Base-by-base conservation (phyloP, 1,140 invertebrate genomes). In the Augochlora pura region DNA sequence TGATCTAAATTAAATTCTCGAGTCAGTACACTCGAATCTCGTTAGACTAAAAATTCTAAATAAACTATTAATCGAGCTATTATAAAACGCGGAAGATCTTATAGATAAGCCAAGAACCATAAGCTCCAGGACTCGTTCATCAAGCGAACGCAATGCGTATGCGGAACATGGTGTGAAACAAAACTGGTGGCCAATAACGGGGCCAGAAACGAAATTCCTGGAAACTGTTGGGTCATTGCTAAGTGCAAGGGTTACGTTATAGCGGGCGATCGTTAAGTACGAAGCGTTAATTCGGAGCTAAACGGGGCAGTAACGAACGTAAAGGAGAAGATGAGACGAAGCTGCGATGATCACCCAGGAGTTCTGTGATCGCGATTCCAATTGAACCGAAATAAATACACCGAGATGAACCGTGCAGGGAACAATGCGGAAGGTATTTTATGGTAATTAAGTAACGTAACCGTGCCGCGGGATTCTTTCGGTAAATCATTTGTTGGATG, bases 241-340 rank as follows among this genome's bases (percentile, higher is more conserved):
- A 75, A 57, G 66, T 60, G 77, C 68, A 62, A 80, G 72, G 72
- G 78, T 60, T 18, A 76, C 77, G 66, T 67, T 54, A 39, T 3
- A 76, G 42, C 27, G 63, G 71, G 52, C 39, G 66, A 42, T 80
- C 25, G 39, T 76, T 84, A 85, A 84, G 82, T 85, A 85, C 83
- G 70, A 80, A 77, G 64, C 59, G 72, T 38, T 84, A 66, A 65
- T 16, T 76, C 60, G 77, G 70, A 63, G 23, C 18, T 38, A 32
- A 74, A 32, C 32, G 1, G 32, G 32, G n/a, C n/a, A n/a, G n/a
- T n/a, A n/a, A 32, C 32, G 32, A 32, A 32, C 1, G 32, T n/a
- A 4, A 4, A 32, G 32, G 39, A 21, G 16, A 66, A 18, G 32
- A 38, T 32, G 4, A 32, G 32, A 49, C 12, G 46, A 21, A 23